Conservation (phyloP, 2,113 vertebrate genomes). For the Anseranas semipalmata region DNA sequence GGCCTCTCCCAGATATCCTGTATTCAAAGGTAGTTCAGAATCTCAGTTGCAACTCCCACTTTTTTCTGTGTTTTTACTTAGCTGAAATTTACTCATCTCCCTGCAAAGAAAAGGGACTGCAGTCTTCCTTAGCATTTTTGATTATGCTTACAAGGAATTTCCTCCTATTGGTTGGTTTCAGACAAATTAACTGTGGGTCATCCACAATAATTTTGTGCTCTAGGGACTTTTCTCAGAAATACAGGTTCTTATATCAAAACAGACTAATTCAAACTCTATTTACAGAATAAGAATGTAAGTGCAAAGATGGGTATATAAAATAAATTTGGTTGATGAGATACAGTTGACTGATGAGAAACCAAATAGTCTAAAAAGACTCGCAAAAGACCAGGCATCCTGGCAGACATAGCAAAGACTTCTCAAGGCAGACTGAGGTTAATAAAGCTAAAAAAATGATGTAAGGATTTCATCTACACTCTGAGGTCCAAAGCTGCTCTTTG, state of each 20-base stretch:
- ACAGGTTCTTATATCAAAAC: background rate
- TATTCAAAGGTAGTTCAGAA: background rate
- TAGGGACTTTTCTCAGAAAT: background rate
- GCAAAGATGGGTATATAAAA: background rate
- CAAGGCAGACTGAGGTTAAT: background rate
- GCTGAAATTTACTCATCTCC: background rate
- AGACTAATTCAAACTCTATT: background rate
- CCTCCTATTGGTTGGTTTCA: background rate
- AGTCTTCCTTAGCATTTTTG: background rate
- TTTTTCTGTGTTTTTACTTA: background rate
- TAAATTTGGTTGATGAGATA: background rate
- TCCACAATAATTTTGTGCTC: background rate
- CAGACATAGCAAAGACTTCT: background rate
- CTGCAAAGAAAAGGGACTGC: background rate
- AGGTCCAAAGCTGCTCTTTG: background rate
- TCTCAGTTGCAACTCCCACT: background rate
- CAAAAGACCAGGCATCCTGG: background rate
- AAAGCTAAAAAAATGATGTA: background rate
- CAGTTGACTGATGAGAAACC: background rate
- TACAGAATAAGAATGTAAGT: background rate
- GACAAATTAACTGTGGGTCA: background rate
- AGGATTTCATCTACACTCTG: background rate
- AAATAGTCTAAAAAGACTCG: background rate
- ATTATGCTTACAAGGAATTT: background rate
- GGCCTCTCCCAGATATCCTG: background rate